Conservation (phyloP, 2,113 vertebrate species). For the Promerops cafer region DNA sequence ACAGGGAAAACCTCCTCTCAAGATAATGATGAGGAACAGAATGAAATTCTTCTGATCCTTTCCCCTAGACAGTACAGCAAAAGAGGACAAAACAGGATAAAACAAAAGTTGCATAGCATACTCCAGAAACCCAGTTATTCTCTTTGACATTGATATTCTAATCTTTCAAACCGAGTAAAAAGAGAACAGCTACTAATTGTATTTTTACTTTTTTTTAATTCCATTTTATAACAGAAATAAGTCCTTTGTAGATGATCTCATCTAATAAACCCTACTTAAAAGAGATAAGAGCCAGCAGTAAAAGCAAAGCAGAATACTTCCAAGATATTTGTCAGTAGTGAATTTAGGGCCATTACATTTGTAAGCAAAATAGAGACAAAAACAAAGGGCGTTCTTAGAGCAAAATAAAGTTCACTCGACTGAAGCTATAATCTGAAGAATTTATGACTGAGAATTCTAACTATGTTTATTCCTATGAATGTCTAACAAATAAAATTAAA, state of each 20-base stretch:
- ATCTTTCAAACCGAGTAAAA: slow-evolving; percentile 28
- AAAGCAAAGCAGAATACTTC: slow-evolving; percentile 37
- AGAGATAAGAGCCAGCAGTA: slow-evolving; percentile 10
- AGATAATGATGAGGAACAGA: slow-evolving; percentile 20
- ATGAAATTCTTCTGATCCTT: slow-evolving; percentile 24
- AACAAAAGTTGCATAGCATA: slow-evolving; percentile 47
- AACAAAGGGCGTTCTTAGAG: not conserved
- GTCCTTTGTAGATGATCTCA: slow-evolving; percentile 43
- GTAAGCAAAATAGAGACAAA: slow-evolving; percentile 42
- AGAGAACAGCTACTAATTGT: slow-evolving; percentile 47
- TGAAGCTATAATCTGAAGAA: slow-evolving; percentile 5
- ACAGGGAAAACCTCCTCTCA: slow-evolving; percentile 3
- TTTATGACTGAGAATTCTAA: not conserved
- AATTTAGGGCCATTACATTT: slow-evolving; percentile 18
- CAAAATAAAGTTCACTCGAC: not conserved
- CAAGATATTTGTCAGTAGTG: not conserved
- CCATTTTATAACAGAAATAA: slow-evolving; percentile 45
- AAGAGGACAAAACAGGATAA: slow-evolving; percentile 39
- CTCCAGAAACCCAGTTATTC: slow-evolving; percentile 14
- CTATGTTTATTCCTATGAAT: not conserved
- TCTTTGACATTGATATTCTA: slow-evolving; percentile 46
- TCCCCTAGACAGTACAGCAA: slow-evolving; percentile 16
- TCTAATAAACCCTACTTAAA: slow-evolving; percentile 26
- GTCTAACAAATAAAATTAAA: slow-evolving; percentile 52
- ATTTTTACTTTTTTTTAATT: slow-evolving; percentile 49